A percentile compares a stretch with the other conserved stretches of the same genome.
These are phyloP conservation scores for Staurois parvus DNA, from an alignment of 2,797 vertebrate species.

Conservation along the genomic window DNA sequence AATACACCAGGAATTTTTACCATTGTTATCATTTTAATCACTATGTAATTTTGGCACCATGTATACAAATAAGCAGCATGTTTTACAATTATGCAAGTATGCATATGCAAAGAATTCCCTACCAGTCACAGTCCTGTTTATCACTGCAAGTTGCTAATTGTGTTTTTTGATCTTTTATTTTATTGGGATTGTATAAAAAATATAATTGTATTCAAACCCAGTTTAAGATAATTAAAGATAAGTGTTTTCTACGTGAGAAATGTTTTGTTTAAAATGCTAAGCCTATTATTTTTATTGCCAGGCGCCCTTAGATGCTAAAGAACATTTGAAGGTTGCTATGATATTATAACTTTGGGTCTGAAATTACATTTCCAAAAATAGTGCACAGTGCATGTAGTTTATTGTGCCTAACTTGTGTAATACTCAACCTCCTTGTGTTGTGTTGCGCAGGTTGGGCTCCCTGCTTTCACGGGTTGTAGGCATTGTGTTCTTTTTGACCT, in stretches of 20 bases:
- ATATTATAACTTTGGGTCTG: constrained; percentile 25
- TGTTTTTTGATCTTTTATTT: constrained; percentile 1
- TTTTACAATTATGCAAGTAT: neutral
- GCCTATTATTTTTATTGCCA: constrained; percentile 39
- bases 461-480: neutral
- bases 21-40: neutral
- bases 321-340: constrained; percentile 49
- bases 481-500: neutral
- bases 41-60: neutral
- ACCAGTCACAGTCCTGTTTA: neutral
- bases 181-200: constrained; percentile 6
- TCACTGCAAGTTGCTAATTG: neutral
- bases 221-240: constrained; percentile 16
- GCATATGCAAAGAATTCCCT: neutral
- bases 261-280: constrained; percentile 34
- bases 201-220: constrained; percentile 13
- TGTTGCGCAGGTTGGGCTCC: neutral
- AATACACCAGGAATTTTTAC: neutral
- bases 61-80: neutral
- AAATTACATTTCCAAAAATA: constrained; percentile 39
- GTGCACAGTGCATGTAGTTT: constrained; percentile 10
- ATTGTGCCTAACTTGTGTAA: constrained; percentile 12
- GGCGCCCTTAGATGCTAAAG: constrained; percentile 4
- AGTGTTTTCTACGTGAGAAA: constrained; percentile 18
- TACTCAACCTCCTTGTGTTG: neutral